Base-by-base conservation (phyloP, 2,113 vertebrate genomes). In the Gulo gulo region DNA sequence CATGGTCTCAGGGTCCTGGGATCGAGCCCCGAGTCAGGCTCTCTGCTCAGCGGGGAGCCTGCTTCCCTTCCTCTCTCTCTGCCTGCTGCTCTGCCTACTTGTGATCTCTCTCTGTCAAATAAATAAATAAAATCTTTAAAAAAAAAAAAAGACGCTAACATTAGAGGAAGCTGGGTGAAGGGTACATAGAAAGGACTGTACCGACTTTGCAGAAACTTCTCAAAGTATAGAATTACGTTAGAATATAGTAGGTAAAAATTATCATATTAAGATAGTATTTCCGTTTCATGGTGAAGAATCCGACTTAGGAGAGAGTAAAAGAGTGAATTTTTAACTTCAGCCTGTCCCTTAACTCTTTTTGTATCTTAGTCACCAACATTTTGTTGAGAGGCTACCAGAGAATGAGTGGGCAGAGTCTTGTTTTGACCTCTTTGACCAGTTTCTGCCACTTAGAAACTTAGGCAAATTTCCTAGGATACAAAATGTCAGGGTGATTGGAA, bases 361-460 rank as follows among this genome's bases (percentile, higher is more conserved):
- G 42, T 79, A 31, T n/a, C 20, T 34, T 47, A 55, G n/a, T 88
- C 52, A 65, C 24, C 39, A 34, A 21, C 11, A 36, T 42, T 81
- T 78, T 80, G 63, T 50, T 82, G 65, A 93, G 9, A 74, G 24
- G 39, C 24, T 47, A 10, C 14, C 8, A 39, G 52, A 79, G 31
- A 90, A 78, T 6, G 21, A 94, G 7, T 5, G 6, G 11, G 86
- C 52, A 36, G 36, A 82, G 82, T 50, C 39, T 88, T 82, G 4
- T 81, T 90, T 81, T 59, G 55, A 95, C 34, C 7, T 36, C 42
- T 76, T 76, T 76, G 74, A 47, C 74, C 57, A 36, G 34, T 45
- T 89, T 87, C 55, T 87, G 61, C 34, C 63, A 92, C n/a, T 94
- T 61, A 55, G n/a, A 95, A 91, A 89, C 61, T 23, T 61, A 42